These are phyloP conservation scores for Acrocephalus kingi DNA, from an alignment of 2,113 vertebrate genomes.

Conservation along the genomic window DNA sequence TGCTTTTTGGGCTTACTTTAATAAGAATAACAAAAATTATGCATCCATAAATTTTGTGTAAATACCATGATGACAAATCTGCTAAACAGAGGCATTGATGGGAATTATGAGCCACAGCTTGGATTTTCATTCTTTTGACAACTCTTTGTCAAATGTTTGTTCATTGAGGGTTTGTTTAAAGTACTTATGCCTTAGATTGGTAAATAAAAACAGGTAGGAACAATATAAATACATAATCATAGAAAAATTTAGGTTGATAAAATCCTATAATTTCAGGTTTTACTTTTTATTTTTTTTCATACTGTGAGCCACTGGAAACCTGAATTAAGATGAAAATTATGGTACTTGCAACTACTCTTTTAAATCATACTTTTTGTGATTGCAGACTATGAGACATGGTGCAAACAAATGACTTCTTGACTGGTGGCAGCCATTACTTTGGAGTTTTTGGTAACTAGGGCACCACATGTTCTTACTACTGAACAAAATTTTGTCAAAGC, in stretches of 20 bases:
- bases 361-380: background rate
- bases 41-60: slow-evolving; percentile 23
- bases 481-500: background rate
- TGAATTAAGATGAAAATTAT: background rate
- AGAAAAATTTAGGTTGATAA: background rate
- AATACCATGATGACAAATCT: slow-evolving; percentile 20
- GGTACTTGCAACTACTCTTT: background rate
- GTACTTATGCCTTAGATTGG: background rate
- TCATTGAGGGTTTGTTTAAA: slow-evolving; percentile 22
- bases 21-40: slow-evolving; percentile 3
- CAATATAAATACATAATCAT: background rate
- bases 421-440: background rate
- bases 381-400: background rate
- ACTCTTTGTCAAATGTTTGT: slow-evolving; percentile 3
- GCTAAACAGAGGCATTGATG: background rate
- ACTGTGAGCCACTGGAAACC: background rate
- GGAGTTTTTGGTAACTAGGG: background rate
- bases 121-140: slow-evolving; percentile 18
- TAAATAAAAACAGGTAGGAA: slow-evolving; percentile 3
- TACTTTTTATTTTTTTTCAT: background rate
- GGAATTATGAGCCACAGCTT: background rate
- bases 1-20: background rate
- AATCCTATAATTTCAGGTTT: background rate
- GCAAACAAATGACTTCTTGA: background rate
- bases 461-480: background rate